Percentiles rank a stretch among this genome's conserved stretches.
These are phyloP conservation scores for Heliconius ismenius DNA, from an alignment of 2,888 invertebrate species.

Conservation along the genomic window DNA sequence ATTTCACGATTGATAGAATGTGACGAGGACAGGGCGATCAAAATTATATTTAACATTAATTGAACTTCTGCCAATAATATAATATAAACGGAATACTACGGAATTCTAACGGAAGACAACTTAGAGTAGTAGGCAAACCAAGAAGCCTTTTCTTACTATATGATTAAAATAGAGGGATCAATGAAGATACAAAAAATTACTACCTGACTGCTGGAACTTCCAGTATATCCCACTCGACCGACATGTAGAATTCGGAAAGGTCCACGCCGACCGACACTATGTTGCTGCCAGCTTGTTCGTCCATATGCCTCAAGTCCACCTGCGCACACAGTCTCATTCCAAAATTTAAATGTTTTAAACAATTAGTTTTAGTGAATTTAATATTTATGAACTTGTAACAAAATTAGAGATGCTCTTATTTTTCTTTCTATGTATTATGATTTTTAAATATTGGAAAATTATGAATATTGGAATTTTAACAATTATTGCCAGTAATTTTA, in stretches of 20 bases:
- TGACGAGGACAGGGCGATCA: not conserved
- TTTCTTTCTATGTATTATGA: not conserved
- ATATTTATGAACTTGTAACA: not conserved
- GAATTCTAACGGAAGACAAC: too few relatives aligned
- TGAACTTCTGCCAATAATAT: not conserved
- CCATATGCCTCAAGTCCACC: constrained; percentile 96
- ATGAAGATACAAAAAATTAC: constrained; percentile 48
- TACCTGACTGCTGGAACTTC: constrained; percentile 96
- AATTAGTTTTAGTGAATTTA: not conserved
- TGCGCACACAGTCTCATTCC: constrained; percentile 67
- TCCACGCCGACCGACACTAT: constrained; percentile 97
- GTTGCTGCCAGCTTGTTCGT: constrained; percentile 93
- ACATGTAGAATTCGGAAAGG: constrained; percentile 98
- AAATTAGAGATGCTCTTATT: not conserved
- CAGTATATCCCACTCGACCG: constrained; percentile 99
- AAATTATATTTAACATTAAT: not conserved
- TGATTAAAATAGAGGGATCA: not conserved
- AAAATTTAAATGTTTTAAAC: constrained; percentile 43
- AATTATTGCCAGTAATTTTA: not conserved
- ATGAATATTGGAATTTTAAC: not conserved
- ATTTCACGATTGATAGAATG: not conserved
- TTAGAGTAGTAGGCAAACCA: too few relatives aligned
- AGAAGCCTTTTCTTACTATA: not conserved
- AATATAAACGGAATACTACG: not conserved
- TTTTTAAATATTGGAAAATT: too few relatives aligned